Evolutionary conservation across 2,797 vertebrate species (phyloP).

Genomic region (Scyliorhinus canicula): DNA sequence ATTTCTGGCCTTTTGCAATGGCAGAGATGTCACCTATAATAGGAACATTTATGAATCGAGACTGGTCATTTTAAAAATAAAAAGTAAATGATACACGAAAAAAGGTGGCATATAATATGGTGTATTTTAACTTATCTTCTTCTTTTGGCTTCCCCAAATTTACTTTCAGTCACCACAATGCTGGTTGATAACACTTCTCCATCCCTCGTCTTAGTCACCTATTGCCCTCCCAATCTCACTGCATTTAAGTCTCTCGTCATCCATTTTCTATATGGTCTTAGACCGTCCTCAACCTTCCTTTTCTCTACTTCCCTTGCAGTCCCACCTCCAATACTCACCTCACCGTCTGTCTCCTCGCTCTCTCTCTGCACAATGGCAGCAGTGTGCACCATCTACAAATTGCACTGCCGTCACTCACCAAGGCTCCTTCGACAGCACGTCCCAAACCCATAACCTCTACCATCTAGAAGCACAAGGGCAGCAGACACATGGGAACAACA

Average conservation of each 20-base stretch:
- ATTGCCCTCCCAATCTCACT: background rate
- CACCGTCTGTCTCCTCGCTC: too few relatives aligned
- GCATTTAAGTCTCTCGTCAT: background rate
- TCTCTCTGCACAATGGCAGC: too few relatives aligned
- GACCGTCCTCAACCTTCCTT: background rate
- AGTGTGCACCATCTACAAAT: too few relatives aligned
- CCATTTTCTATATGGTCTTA: background rate
- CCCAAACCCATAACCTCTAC: too few relatives aligned
- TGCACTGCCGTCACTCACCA: too few relatives aligned
- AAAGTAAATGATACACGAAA: background rate
- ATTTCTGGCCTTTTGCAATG: background rate
- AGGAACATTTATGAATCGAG: background rate
- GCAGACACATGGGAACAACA: too few relatives aligned
- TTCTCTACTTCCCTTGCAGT: background rate
- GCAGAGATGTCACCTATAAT: background rate
- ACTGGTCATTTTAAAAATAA: background rate
- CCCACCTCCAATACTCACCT: background rate
- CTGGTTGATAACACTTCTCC: background rate
- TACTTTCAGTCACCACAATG: background rate
- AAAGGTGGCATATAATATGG: background rate
- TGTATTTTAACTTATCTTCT: background rate
- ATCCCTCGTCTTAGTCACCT: background rate
- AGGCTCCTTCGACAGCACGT: too few relatives aligned
- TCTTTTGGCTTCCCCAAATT: background rate
- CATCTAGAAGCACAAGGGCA: too few relatives aligned